Base-by-base conservation (phyloP, 2,797 vertebrate genomes). In the Microhierax caerulescens region DNA sequence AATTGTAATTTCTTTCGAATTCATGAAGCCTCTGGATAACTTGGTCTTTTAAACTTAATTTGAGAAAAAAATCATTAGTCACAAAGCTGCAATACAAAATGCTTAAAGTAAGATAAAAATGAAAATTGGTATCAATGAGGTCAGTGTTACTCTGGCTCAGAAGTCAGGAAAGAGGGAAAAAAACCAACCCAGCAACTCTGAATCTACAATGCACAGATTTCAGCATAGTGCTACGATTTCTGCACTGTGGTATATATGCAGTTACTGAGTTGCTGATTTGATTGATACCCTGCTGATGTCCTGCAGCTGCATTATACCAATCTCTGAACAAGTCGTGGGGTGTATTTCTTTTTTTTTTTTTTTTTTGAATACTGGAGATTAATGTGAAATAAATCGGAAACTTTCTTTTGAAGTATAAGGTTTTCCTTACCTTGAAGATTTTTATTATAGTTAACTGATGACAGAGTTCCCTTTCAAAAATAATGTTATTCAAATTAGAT, bases 141-240 rank as follows among this genome's bases (percentile, higher is more conserved):
- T 57, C 24, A 50, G 9, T 69, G 14, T 47, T 95, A 45, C 34
- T 50, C 25, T 56, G 32, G 3, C 23, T 60, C 17, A 76, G 36
- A 48, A 63, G 17, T 67, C 14, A 45, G 25, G 15, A 74, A 74
- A n/a, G 10, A 45, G 8, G 3, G 8, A 24, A 60, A 79, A 24
- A n/a, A 57, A 10, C 41, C 39, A 5, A 0, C 0, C 0, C 2
- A 2, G 8, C 20, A 67, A 4, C 13, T 75, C 54, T 8, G 9
- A 72, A 72, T 37, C 22, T 69, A 2, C 13, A 47, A 4, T 22
- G 37, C 19, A 36, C 34, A 56, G 13, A 34, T 74, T 73, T 93
- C 14, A 27, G 9, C 67, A 39, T 9, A 59, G 47, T 56, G 9
- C 20, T 56, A 22, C 6, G 37, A 7, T 64, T 68, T 48, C 57